phyloP scores from a whole-genome alignment of 2,888 invertebrate species.

The Stegophylla sp. region DNA sequence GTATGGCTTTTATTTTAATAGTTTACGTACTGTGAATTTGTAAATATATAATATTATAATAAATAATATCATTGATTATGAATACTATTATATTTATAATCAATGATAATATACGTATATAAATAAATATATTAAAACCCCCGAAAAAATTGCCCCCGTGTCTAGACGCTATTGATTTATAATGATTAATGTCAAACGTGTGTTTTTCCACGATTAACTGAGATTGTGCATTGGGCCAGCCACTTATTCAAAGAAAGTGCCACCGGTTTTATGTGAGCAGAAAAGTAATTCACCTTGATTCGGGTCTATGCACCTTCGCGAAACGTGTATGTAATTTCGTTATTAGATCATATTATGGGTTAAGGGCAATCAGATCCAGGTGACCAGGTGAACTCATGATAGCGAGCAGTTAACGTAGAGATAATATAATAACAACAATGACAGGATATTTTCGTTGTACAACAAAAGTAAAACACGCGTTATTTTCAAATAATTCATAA shows the following conservation, averaged over 20 bases:
- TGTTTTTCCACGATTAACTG: background rate
- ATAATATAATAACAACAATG: background rate
- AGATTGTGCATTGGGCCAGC: background rate
- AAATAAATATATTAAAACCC: too few relatives aligned
- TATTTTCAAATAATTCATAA: too few relatives aligned
- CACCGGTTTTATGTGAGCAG: constrained; percentile 37
- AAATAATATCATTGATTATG: too few relatives aligned
- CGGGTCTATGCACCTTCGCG: constrained; percentile 22
- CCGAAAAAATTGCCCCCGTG: too few relatives aligned
- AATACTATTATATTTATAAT: too few relatives aligned
- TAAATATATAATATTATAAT: too few relatives aligned
- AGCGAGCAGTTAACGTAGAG: background rate
- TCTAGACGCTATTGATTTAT: too few relatives aligned
- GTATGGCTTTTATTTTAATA: too few relatives aligned
- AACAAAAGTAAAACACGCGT: background rate
- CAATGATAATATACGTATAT: too few relatives aligned
- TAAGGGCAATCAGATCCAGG: constrained; percentile 43
- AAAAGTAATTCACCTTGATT: constrained; percentile 54
- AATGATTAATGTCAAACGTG: background rate
- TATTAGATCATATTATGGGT: constrained; percentile 50
- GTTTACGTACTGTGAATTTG: too few relatives aligned
- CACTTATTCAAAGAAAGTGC: constrained; percentile 47
- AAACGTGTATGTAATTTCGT: constrained; percentile 21
- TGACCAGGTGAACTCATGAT: constrained; percentile 14
- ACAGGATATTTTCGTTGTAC: background rate